Base-by-base conservation (phyloP, 1,140 invertebrate species). In the Drosophila prosaltans region DNA sequence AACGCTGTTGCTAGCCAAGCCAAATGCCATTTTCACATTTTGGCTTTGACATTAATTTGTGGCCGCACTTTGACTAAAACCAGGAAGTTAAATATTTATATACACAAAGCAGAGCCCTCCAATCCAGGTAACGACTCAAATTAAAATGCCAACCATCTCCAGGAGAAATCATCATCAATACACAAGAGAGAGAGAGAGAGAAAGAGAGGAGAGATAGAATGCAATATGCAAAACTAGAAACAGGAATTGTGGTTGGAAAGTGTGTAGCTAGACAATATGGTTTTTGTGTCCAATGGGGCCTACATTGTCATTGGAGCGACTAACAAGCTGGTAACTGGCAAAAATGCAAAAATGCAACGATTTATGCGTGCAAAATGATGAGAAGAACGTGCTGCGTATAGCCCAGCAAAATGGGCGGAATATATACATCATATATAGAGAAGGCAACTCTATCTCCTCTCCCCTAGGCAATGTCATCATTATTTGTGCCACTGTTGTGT, bases 11-110 rank as follows among this genome's bases (percentile, higher is more conserved):
- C 58, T 16, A 16, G 59, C 69, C 65, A 69, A 80, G 78, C 80
- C 77, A 83, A 80, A 88, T 88, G 80, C 80, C 83, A 88, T 88
- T 89, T 85, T 89, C 80, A 69, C 80, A 69, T 83, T 89, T 76
- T 89, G 84, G 89, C 84, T 88, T 88, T 88, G 84, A 88, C 84
- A 88, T 88, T 88, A 88, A 88, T 88, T 89, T 88, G 84, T 88
- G 84, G 80, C 83, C 82, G 70, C 76, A 81, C 78, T 81, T 83
- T 82, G 80, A 75, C 80, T 72, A 73, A 71, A 64, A 85, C 81
- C 82, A 88, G 84, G 84, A 88, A 88, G 84, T 88, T 57, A 61
- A 28, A 66, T 64, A 72, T 81, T 32, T 36, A 58, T 30, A 58
- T 36, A 36, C 8, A 61, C 16, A 48, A 62, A 54, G 26, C 61